These are phyloP conservation scores for Sesia bembeciformis DNA, from an alignment of 2,888 invertebrate genomes.

Conservation along the genomic window DNA sequence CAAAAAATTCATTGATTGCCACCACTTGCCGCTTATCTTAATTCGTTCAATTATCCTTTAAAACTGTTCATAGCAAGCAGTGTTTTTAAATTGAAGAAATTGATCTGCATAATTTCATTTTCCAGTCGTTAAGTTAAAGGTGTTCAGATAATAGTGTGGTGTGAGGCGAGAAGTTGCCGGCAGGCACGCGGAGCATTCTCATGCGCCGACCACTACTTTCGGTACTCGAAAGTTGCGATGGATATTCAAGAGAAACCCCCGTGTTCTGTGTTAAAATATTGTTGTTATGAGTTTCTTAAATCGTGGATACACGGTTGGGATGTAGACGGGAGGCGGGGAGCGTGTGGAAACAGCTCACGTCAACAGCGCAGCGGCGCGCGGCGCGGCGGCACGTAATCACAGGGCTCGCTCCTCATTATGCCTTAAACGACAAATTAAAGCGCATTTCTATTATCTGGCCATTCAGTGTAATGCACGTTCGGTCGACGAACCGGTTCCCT, in stretches of 20 bases:
- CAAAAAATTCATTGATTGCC: no score
- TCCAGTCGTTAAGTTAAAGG: slow-evolving; percentile 44
- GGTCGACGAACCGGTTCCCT: slow-evolving; percentile 41
- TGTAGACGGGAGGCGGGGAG: slow-evolving; percentile 4
- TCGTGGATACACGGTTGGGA: slow-evolving; percentile 32
- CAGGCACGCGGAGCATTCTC: slow-evolving; percentile 39
- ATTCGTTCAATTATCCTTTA: background rate
- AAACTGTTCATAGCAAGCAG: no score
- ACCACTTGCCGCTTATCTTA: no score
- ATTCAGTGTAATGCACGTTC: slow-evolving; percentile 49
- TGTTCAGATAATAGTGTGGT: slow-evolving; percentile 28
- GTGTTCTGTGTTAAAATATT: slow-evolving; percentile 4
- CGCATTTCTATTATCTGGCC: slow-evolving; percentile 72
- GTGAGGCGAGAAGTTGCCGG: slow-evolving; percentile 50
- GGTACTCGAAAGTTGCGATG: slow-evolving; percentile 14
- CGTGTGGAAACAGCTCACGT: slow-evolving; percentile 61
- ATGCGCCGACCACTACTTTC: slow-evolving; percentile 31
- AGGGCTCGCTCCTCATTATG: slow-evolving; percentile 71
- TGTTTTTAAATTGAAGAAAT: no score
- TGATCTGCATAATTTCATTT: slow-evolving; percentile 26
- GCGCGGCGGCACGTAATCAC: slow-evolving; percentile 74
- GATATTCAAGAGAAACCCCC: slow-evolving; percentile 2
- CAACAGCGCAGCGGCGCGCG: slow-evolving; percentile 69
- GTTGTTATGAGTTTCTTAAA: slow-evolving; percentile 31
- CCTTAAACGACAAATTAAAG: slow-evolving; percentile 75